Conservation (phyloP, 2,797 vertebrate genomes). For the Acropternis orthonyx region DNA sequence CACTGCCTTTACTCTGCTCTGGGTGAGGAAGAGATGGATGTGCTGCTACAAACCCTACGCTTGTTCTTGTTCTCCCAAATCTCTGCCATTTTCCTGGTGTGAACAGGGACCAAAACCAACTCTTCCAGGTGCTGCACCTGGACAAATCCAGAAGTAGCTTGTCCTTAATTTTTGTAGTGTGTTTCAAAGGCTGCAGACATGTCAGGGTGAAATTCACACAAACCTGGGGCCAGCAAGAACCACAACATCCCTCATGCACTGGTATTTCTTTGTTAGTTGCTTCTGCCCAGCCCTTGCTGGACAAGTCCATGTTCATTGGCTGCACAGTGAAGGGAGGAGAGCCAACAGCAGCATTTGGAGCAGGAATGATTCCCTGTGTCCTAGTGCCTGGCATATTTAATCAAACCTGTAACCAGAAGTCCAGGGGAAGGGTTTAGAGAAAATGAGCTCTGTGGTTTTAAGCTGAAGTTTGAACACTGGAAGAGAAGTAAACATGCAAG, state of each 20-base stretch:
- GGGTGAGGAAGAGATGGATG: not conserved
- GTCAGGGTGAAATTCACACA: not conserved
- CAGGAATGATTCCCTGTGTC: not conserved
- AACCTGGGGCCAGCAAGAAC: rapidly evolving
- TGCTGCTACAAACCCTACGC: not conserved
- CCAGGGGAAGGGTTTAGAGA: not conserved
- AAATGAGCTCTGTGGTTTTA: not conserved
- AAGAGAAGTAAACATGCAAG: not conserved
- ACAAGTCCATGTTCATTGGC: not conserved
- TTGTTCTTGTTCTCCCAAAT: not conserved
- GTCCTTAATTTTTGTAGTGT: not conserved
- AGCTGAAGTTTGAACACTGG: conserved; percentile 19
- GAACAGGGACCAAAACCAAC: not conserved
- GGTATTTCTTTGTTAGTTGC: not conserved
- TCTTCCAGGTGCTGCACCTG: not conserved
- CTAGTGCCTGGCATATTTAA: not conserved
- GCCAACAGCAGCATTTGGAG: rapidly evolving
- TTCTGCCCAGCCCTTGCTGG: not conserved
- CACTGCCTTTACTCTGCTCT: not conserved
- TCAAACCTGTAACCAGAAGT: not conserved
- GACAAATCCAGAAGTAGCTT: not conserved
- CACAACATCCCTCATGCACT: rapidly evolving
- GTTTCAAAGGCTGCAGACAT: not conserved
- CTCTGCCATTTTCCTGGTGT: not conserved
- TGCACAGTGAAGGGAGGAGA: not conserved